Conservation (phyloP, 2,888 invertebrate genomes). For the Eilema caniola region DNA sequence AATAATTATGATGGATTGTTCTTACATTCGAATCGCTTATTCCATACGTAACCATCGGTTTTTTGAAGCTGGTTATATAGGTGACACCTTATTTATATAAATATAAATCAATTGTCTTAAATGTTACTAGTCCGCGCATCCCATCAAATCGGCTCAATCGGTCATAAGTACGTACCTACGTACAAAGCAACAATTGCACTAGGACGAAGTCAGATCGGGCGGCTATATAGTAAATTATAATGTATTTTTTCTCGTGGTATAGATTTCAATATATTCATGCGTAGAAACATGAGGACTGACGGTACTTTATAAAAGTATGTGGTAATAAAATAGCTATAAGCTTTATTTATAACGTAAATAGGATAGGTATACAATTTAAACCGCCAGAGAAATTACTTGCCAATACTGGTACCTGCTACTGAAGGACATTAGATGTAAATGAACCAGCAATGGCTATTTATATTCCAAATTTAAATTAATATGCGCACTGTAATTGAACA, state of each 20-base stretch:
- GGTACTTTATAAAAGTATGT: background rate
- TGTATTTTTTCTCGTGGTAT: too few species aligned
- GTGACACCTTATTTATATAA: too few species aligned
- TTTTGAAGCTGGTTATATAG: too few species aligned
- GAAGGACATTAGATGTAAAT: slow-evolving; percentile 1
- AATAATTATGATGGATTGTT: too few species aligned
- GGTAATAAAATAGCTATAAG: background rate
- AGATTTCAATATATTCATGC: too few species aligned
- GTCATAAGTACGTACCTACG: too few species aligned
- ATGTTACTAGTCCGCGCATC: too few species aligned
- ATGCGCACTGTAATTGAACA: slow-evolving; percentile 13
- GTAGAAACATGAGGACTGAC: too few species aligned
- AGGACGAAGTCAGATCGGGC: background rate
- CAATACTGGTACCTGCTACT: background rate
- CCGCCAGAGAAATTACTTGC: background rate
- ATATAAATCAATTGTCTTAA: too few species aligned
- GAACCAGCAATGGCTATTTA: slow-evolving; percentile 1
- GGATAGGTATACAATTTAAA: background rate
- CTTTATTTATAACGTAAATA: background rate
- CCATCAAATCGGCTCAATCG: too few species aligned
- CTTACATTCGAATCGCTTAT: too few species aligned
- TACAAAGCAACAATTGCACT: background rate
- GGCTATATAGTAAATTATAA: background rate
- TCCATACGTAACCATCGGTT: too few species aligned
- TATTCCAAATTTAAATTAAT: slow-evolving; percentile 18